Conservation (phyloP, 2,113 vertebrate species). For the Mormoops blainvillei region DNA sequence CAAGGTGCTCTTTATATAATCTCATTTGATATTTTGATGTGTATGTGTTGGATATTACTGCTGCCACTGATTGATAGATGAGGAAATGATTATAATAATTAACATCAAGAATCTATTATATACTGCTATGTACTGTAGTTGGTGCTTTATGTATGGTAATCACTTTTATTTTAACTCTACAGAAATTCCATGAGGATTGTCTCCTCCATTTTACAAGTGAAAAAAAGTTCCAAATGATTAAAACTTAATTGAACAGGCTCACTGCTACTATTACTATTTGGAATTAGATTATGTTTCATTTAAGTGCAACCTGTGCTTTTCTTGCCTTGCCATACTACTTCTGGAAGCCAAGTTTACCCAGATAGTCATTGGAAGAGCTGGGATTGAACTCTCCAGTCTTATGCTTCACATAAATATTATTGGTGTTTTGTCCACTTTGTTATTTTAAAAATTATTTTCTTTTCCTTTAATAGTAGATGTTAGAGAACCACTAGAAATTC, state of each 20-base stretch:
- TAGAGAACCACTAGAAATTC: not conserved
- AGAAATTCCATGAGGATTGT: not conserved
- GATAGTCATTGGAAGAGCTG: not conserved
- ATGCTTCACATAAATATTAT: not conserved
- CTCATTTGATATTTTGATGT: not conserved
- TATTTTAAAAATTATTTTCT: not conserved
- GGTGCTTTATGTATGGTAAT: not conserved
- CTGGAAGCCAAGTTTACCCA: not conserved
- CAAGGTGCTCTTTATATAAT: not conserved
- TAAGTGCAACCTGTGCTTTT: not conserved
- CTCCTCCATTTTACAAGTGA: not conserved
- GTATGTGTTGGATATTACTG: not conserved
- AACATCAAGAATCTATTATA: not conserved
- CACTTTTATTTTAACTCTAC: not conserved
- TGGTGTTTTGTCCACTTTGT: not conserved
- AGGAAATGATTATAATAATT: not conserved
- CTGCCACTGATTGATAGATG: not conserved
- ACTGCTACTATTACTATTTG: not conserved
- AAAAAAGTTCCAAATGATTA: not conserved
- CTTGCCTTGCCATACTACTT: not conserved
- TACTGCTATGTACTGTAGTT: not conserved
- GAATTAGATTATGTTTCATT: constrained; percentile 12
- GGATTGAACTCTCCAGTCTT: not conserved
- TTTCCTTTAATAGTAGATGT: not conserved
- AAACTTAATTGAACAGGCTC: not conserved